phyloP scores from a whole-genome alignment of 1,140 invertebrate genomes.

The Drosophila carrolli region DNA sequence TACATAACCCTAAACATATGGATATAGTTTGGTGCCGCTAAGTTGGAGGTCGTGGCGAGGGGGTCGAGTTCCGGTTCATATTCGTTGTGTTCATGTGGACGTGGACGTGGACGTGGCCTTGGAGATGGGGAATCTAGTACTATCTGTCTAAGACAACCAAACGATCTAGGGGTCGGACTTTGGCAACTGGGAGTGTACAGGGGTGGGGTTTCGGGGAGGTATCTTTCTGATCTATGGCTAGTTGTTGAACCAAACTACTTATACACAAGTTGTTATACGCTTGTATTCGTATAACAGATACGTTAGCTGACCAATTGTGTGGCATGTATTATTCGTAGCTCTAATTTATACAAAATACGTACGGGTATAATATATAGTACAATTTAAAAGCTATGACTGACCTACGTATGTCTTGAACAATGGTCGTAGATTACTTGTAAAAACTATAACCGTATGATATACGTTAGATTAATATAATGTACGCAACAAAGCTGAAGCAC shows the following conservation, averaged over 20 bases:
- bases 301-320: slow-evolving; percentile 16
- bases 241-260: slow-evolving; percentile 65
- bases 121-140: slow-evolving; percentile 15
- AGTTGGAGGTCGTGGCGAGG: slow-evolving; percentile 18
- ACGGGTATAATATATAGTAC: slow-evolving; percentile 20
- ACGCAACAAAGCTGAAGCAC: slow-evolving; percentile 38
- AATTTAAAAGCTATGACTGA: slow-evolving; percentile 23
- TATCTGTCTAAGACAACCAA: slow-evolving; percentile 21
- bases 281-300: slow-evolving; percentile 35
- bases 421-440: slow-evolving; percentile 18
- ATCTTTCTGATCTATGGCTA: slow-evolving; percentile 31
- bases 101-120: slow-evolving; percentile 27
- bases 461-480: slow-evolving; percentile 3
- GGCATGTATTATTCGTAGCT: slow-evolving; percentile 10
- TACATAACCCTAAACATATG: slow-evolving; percentile 18
- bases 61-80: slow-evolving; percentile 23
- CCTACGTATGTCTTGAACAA: slow-evolving; percentile 14
- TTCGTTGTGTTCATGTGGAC: slow-evolving; percentile 31
- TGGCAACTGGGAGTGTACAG: slow-evolving; percentile 7
- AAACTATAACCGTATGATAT: slow-evolving; percentile 1
- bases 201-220: not conserved
- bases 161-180: slow-evolving; percentile 13
- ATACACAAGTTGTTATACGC: slow-evolving; percentile 36
- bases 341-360: slow-evolving; percentile 25
- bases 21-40: slow-evolving; percentile 54